Evolutionary conservation across 2,797 vertebrate genomes (phyloP).

Genomic region (Molossus molossus): DNA sequence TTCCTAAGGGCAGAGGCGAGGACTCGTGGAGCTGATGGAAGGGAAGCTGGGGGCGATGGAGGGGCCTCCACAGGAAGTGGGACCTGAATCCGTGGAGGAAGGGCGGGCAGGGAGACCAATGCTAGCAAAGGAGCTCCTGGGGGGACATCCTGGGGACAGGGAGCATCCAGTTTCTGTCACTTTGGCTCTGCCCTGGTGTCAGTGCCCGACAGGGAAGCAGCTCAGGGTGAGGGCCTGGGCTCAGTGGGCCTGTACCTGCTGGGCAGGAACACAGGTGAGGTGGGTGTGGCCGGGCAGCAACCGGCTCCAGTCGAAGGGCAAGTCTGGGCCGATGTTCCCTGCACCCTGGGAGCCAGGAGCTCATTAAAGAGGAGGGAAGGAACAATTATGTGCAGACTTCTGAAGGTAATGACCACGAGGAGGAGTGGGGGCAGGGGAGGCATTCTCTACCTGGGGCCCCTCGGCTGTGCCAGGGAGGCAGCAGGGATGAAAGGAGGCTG

Average conservation of each 20-base stretch:
- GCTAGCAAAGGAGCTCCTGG: background rate
- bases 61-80: background rate
- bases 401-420: conserved; percentile 51
- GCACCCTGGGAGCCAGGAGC: conserved; percentile 67
- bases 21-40: background rate
- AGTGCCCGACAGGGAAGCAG: background rate
- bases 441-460: background rate
- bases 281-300: conserved; percentile 56
- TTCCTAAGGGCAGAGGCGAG: background rate
- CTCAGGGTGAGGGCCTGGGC: background rate
- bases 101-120: background rate
- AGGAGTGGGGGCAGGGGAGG: background rate
- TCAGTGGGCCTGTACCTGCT: background rate
- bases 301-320: conserved; percentile 63
- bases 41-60: background rate
- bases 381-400: conserved; percentile 76
- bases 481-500: conserved; percentile 45
- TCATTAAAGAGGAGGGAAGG: conserved; percentile 79
- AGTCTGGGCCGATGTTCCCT: conserved; percentile 69
- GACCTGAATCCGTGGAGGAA: background rate
- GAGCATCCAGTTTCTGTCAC: background rate
- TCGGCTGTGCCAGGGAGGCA: background rate
- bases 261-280: conserved; percentile 49
- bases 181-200: background rate
- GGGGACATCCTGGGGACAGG: background rate